Base-by-base conservation (phyloP, 2,113 vertebrate species). In the Brevimyrus niger region DNA sequence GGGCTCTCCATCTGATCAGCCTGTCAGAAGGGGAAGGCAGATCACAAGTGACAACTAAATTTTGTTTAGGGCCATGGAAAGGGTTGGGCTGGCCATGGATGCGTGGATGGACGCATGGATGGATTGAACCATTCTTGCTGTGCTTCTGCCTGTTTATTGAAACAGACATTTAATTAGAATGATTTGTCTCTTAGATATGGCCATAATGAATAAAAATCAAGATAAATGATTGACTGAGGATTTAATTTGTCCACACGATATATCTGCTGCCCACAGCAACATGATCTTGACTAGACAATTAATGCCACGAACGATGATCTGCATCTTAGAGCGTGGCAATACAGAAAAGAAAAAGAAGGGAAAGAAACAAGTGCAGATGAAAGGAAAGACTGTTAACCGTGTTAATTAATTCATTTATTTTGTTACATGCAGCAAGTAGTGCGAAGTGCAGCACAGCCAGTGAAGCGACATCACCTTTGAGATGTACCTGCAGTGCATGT, bases 341-440 rank as follows among this genome's bases (percentile, higher is more conserved):
- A 42, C 2, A 15, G 31, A 5, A 17, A 80, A 42, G n/a, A 65
- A 11, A 65, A 65, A 27, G 61, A 31, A 55, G 21, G 53, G 53
- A 0, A n/a, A 9, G 9, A 42, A 80, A 38, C 5, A 1, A 6
- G 73, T 76, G 69, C 0, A 76, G 69, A 76, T 38, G 73, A 76
- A 76, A 76, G 73, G 35, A 8, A 5, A 7, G 42, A 42, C 73
- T 19, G 3, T 38, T 76, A 76, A 76, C 13, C 15, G 17, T 44
- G 42, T 3, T 44, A 44, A 91, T 90, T 90, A 31, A 91, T 87
- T 83, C 89, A 90, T 88, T 91, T 80, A 87, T 86, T 51, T 86
- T 48, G 53, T 27, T 89, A 53, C 87, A 58, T 21, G 21, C 51
- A 31, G 10, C 10, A 10, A 46, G 47, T 89, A 46, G 19, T 7